phyloP scores from a whole-genome alignment of 2,797 vertebrate species.

The Fistularia tabacaria region DNA sequence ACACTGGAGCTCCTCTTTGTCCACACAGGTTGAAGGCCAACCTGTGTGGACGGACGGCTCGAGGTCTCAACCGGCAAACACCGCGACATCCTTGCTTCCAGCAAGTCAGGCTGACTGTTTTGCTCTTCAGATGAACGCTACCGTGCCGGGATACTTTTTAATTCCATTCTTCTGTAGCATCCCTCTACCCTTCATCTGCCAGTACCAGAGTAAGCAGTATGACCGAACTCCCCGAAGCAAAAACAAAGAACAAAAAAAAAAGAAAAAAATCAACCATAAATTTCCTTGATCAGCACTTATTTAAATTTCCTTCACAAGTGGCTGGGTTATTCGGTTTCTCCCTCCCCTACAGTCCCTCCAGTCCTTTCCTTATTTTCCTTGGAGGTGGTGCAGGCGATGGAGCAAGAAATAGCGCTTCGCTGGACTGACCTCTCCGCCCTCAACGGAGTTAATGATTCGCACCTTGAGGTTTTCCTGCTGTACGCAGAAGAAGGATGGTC shows the following conservation, averaged over 20 bases:
- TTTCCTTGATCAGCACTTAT: background rate
- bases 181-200: slow-evolving; percentile 85
- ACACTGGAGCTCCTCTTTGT: background rate
- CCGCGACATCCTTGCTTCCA: slow-evolving; percentile 64
- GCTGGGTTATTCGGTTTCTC: background rate
- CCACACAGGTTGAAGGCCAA: slow-evolving; percentile 77
- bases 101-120: slow-evolving; percentile 83
- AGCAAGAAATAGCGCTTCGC: slow-evolving; percentile 72
- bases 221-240: no score
- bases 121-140: slow-evolving; percentile 81
- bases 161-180: slow-evolving; percentile 83
- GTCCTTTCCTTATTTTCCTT: slow-evolving; percentile 68
- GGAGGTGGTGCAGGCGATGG: slow-evolving; percentile 67
- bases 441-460: slow-evolving; percentile 43
- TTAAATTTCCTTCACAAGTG: no score
- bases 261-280: no score
- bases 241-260: no score
- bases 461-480: slow-evolving; percentile 72
- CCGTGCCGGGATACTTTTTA: slow-evolving; percentile 79
- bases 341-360: slow-evolving; percentile 58
- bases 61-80: slow-evolving; percentile 67
- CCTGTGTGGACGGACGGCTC: slow-evolving; percentile 81
- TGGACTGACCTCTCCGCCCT: slow-evolving; percentile 70
- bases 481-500: slow-evolving; percentile 33
- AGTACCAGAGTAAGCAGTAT: slow-evolving; percentile 80